Evolutionary conservation across 2,113 vertebrate genomes (phyloP).

Genomic region (Cheirogaleus medius): DNA sequence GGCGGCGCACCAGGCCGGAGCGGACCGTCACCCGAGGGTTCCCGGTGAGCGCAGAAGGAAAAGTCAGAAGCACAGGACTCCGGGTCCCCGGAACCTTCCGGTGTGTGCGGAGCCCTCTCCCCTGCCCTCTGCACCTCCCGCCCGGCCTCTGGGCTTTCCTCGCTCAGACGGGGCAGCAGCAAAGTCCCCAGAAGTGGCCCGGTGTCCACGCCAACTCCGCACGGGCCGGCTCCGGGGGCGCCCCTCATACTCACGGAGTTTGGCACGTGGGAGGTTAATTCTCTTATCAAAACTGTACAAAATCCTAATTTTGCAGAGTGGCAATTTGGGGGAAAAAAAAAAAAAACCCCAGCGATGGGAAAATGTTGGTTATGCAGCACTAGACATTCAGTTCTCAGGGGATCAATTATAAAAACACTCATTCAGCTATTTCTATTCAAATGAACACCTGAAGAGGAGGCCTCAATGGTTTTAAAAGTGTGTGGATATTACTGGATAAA

Average conservation of each 20-base stretch:
- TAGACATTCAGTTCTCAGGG: conserved; percentile 90
- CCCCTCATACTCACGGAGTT: background rate
- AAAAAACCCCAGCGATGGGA: conserved; percentile 86
- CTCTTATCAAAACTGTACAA: conserved; percentile 88
- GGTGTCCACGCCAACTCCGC: rapidly evolving
- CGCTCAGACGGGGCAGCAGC: background rate
- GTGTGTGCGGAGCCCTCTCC: background rate
- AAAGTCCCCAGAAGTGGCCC: rapidly evolving
- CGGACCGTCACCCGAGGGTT: rapidly evolving
- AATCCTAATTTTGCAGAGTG: conserved; percentile 91
- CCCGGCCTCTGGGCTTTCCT: background rate
- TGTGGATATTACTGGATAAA: conserved; percentile 93
- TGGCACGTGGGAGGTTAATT: conserved; percentile 88
- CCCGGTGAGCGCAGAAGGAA: rapidly evolving
- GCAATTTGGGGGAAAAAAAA: conserved; percentile 83
- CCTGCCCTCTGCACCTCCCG: background rate
- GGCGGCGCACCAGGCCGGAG: background rate
- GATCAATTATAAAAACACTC: conserved; percentile 96
- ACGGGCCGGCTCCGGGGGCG: background rate
- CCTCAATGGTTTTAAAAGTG: conserved; percentile 90
- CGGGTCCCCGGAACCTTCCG: background rate
- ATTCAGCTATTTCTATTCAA: conserved; percentile 94
- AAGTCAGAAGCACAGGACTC: background rate
- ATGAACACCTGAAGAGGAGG: conserved; percentile 95
- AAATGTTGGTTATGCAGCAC: conserved; percentile 90